Conservation (phyloP, 2,797 vertebrate species). For the Rachycentron canadum region DNA sequence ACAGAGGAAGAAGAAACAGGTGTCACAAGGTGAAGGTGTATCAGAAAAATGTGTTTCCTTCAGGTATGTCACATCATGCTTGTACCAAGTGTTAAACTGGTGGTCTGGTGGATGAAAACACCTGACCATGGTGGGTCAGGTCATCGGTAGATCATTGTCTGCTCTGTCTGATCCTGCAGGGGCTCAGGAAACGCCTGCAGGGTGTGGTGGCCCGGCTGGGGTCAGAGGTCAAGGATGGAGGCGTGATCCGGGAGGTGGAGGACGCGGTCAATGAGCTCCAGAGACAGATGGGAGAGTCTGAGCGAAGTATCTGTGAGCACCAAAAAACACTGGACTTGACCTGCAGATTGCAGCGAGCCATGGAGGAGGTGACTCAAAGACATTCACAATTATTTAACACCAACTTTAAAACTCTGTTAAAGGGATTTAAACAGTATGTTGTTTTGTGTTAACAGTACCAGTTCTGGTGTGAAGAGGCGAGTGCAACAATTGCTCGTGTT, state of each 20-base stretch:
- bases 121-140: background rate
- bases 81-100: too few relatives aligned
- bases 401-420: background rate
- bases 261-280: conserved; percentile 86
- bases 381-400: too few relatives aligned
- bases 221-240: conserved; percentile 70
- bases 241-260: conserved; percentile 77
- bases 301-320: conserved; percentile 87
- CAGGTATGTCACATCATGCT: too few relatives aligned
- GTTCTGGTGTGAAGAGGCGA: conserved; percentile 93
- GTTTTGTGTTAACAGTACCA: conserved; percentile 84
- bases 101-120: background rate
- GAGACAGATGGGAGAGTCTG: conserved; percentile 89
- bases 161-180: conserved; percentile 70
- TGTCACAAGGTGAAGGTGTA: too few relatives aligned
- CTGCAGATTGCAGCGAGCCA: conserved; percentile 89
- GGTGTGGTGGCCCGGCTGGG: conserved; percentile 80
- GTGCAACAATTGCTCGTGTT: conserved; percentile 90
- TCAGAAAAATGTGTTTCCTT: too few relatives aligned
- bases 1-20: too few relatives aligned
- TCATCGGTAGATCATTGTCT: background rate
- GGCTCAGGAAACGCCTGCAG: conserved; percentile 87
- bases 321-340: conserved; percentile 88
- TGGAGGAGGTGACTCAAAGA: conserved; percentile 88
- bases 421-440: background rate